Percentiles rank a stretch among this genome's conserved stretches.
Conservation (phyloP, 2,797 vertebrate species). For the Pseudochirops cupreus region DNA sequence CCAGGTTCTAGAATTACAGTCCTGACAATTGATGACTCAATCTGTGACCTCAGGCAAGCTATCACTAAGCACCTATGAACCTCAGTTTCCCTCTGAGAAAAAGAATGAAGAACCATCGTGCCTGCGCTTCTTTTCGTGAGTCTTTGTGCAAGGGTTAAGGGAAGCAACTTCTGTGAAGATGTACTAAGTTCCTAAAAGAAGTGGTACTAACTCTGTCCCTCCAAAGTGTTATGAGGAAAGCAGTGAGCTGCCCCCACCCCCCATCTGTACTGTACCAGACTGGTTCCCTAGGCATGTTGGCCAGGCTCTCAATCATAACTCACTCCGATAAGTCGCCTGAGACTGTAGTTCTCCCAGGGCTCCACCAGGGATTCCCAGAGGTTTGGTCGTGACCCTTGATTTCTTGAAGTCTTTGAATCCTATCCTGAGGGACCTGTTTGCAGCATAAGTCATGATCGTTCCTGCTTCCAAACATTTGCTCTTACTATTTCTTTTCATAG, state of each 20-base stretch:
- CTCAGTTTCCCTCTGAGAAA: constrained; percentile 75
- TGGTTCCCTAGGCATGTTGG: not conserved
- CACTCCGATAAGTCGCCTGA: not conserved
- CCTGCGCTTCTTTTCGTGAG: constrained; percentile 39
- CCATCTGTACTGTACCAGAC: not conserved
- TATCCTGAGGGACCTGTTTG: not conserved
- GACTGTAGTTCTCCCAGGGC: not conserved
- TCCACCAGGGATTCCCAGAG: constrained; percentile 2
- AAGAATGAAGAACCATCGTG: constrained; percentile 52
- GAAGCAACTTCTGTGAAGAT: not conserved
- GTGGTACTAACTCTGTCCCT: constrained; percentile 20
- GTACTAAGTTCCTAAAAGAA: constrained; percentile 12
- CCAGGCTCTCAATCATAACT: not conserved
- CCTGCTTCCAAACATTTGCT: not conserved
- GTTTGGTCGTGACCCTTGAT: no score
- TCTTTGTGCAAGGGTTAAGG: constrained; percentile 21
- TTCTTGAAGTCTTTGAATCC: not conserved
- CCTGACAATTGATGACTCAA: constrained; percentile 44
- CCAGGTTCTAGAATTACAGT: constrained; percentile 43
- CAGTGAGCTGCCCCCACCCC: not conserved
- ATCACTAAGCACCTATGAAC: constrained; percentile 69
- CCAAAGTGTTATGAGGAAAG: constrained; percentile 28
- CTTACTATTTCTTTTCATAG: not conserved
- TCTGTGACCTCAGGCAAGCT: constrained; percentile 50
- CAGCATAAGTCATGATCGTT: not conserved